phyloP scores from a whole-genome alignment of 2,888 invertebrate genomes.

The Stenchaetothrips biformis region DNA sequence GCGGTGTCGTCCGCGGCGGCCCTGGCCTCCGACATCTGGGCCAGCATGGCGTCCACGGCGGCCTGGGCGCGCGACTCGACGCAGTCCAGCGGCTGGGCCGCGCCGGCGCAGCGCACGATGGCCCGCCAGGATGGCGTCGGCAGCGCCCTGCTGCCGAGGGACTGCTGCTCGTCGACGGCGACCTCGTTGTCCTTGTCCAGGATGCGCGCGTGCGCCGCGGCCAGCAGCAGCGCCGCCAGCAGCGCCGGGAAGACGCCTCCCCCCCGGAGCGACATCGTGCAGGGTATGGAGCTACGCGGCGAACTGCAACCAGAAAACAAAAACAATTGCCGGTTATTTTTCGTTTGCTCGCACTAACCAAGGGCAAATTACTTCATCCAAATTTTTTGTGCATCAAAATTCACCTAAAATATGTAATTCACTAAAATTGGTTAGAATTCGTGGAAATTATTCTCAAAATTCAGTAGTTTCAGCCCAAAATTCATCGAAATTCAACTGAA shows the following conservation, averaged over 20 bases:
- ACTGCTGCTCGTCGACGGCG: neutral
- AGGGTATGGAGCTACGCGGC: neutral
- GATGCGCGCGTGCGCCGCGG: neutral
- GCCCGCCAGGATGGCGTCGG: neutral
- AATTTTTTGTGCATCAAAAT: no score
- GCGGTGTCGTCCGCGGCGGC: neutral
- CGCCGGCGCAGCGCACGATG: neutral
- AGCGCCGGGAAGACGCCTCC: neutral
- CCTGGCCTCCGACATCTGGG: conserved; percentile 5
- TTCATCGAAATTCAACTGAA: no score
- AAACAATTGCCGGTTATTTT: neutral
- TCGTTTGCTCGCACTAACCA: no score
- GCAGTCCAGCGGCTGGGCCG: neutral
- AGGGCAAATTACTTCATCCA: no score
- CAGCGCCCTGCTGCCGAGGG: neutral
- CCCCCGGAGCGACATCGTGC: neutral
- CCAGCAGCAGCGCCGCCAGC: neutral
- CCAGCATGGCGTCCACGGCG: conserved; percentile 14
- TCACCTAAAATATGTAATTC: no score
- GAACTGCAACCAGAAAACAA: neutral
- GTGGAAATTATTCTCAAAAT: no score
- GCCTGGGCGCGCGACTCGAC: neutral
- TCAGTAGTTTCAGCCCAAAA: no score
- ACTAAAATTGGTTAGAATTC: no score
- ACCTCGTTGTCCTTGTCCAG: neutral